Conservation (phyloP, 1,140 invertebrate genomes). For the Dendrolimus kikuchii region DNA sequence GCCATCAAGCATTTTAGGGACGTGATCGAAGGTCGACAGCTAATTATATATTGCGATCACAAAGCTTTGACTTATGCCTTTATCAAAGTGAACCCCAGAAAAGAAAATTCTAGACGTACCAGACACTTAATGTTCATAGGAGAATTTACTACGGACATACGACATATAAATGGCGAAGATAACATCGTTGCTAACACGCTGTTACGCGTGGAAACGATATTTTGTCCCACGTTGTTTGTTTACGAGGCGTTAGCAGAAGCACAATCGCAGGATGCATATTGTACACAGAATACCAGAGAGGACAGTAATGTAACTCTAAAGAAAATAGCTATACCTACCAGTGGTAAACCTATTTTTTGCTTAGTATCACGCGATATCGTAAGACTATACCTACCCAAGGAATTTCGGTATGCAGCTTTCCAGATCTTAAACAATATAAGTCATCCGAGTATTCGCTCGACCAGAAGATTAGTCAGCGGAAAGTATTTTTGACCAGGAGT, state of each 20-base stretch:
- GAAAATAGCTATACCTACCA: conserved; percentile 3
- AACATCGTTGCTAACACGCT: conserved; percentile 2
- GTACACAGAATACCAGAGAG: background rate
- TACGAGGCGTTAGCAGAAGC: background rate
- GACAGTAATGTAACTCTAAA: background rate
- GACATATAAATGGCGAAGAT: background rate
- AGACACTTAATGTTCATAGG: conserved; percentile 6
- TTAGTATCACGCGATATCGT: background rate
- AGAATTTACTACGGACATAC: conserved; percentile 5
- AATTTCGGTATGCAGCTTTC: conserved; percentile 1
- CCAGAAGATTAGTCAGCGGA: conserved; percentile 1
- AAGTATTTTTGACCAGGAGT: background rate
- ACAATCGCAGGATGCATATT: background rate
- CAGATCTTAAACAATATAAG: background rate
- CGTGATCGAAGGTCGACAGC: conserved; percentile 6
- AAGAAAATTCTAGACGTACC: conserved; percentile 3
- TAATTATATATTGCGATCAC: conserved; percentile 5
- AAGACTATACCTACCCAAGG: conserved; percentile 2
- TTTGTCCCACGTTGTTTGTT: background rate
- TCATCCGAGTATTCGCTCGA: background rate
- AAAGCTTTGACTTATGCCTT: conserved; percentile 4
- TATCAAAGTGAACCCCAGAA: background rate
- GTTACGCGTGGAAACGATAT: conserved; percentile 1
- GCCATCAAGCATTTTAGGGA: conserved; percentile 3
- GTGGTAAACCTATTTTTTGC: background rate